Base-by-base conservation (phyloP, 2,113 vertebrate species). In the Carlito syrichta region DNA sequence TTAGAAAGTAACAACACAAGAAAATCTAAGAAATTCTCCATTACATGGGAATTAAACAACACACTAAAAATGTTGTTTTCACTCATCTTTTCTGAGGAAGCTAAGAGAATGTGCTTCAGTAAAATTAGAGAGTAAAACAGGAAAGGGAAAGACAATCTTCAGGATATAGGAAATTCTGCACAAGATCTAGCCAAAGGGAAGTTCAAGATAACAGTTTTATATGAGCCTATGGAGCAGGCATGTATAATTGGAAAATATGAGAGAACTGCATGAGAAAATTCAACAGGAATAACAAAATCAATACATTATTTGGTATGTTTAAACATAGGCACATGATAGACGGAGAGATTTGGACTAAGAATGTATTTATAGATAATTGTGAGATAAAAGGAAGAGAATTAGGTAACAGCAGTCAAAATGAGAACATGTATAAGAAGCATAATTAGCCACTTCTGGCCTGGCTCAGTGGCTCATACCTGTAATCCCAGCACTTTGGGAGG, bases 301-400 rank as follows among this genome's bases (percentile, higher is more conserved):
- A 56, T 22, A 63, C 22, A 62, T 43, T 17, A 25, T n/a, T 25
- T 77, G 69, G 35, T 89, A 38, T 62, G 20, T 89, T 84, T 96
- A 93, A 76, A 96, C 60, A 52, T 12, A 32, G 30, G 22, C 43
- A 69, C 14, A 19, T n/a, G 27, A 84, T n/a, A n/a, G n/a, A n/a
- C 23, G 40, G 27, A 66, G 83, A 84, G 50, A 17, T 77, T 77
- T 84, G 69, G 52, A 88, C 69, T n/a, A 84, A 74, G 52, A 63
- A 86, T 74, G 73, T 38, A 40, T 68, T 92, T 92, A 95, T 35
- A 71, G 88, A 77, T 48, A 92, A 92, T 84, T 66, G 63, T 62
- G n/a, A 78, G 48, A 56, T 60, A 81, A 89, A 92, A 85, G 16
- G 50, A 45, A 94, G 27, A 40, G 50, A 79, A 89, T 89, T 71